Conservation (phyloP, 2,888 invertebrate species). For the Notocelia uddmanniana region DNA sequence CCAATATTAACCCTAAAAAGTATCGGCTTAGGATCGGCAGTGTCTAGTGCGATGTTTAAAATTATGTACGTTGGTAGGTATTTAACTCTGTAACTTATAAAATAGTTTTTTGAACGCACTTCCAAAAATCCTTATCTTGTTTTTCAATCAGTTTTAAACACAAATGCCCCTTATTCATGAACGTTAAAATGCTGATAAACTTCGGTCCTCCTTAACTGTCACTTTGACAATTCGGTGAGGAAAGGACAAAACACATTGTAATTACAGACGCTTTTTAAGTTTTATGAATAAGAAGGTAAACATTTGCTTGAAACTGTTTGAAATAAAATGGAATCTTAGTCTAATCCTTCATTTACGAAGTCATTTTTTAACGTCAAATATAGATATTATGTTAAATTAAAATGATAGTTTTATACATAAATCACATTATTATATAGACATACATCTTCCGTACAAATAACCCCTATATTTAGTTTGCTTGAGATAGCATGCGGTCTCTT, state of each 20-base stretch:
- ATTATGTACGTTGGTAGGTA: constrained; percentile 42
- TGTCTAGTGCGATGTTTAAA: constrained; percentile 43
- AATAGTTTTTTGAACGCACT: constrained; percentile 40
- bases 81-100: constrained; percentile 30
- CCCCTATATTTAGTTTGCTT: constrained; percentile 5
- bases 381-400: constrained; percentile 24
- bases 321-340: constrained; percentile 1
- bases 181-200: no score
- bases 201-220: no score
- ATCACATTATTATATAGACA: constrained; percentile 18
- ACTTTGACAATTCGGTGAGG: no score
- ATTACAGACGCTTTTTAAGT: no score
- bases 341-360: constrained; percentile 10
- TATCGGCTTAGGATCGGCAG: constrained; percentile 39
- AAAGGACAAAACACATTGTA: background rate
- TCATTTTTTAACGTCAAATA: constrained; percentile 22
- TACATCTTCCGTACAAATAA: constrained; percentile 19
- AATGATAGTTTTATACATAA: constrained; percentile 27
- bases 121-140: constrained; percentile 11
- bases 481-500: constrained; percentile 15
- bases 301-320: constrained; percentile 20
- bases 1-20: constrained; percentile 30
- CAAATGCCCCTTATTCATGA: no score
- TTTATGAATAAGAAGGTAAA: no score
- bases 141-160: constrained; percentile 18